Base-by-base conservation (phyloP, 2,113 vertebrate species). In the Tyto alba region DNA sequence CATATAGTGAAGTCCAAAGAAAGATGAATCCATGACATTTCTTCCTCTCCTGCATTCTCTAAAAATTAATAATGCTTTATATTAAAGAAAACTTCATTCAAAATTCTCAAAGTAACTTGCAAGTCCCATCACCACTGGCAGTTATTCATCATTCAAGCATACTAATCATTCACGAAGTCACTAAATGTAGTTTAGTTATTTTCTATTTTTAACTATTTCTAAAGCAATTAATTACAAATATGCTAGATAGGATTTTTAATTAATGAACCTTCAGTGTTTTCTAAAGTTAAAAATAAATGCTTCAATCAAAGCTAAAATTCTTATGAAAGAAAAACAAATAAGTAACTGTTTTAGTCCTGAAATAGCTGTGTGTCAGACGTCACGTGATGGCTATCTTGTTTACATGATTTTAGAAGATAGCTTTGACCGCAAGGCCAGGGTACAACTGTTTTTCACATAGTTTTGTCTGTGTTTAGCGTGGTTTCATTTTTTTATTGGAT, bases 121-220 rank as follows among this genome's bases (percentile, higher is more conserved):
- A 75, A 88, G 57, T 68, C 91, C 56, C 25, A 19, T 45, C 10
- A 43, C 72, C 82, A 57, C 53, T 48, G 85, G 63, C 83, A 86
- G 69, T 41, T 72, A 71, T 52, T 94, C 73, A 27, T 81, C 72
- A 11, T 60, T 90, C 2, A 7, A 59, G 59, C 67, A 57, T 25
- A 19, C 17, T 71, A 77, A 71, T 93, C 88, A 77, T 69, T 91
- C 59, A 23, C 41, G 29, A 80, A 88, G 63, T 40, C 77, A 43
- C 63, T 90, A 71, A 79, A 71, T 60, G 47, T 11, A 53, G 26
- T 66, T 95, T 53, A 67, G 89, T 55, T 92, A 43, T 78, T 89
- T 90, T 92, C 87, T 91, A 60, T 68, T 95, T 93, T 95, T 89
- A 78, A 81, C 73, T 85, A 10, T 78, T 91, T 96, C 93, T 89